Evolutionary conservation across 2,888 invertebrate species (phyloP).

Genomic region (Eupelmus urozonus): DNA sequence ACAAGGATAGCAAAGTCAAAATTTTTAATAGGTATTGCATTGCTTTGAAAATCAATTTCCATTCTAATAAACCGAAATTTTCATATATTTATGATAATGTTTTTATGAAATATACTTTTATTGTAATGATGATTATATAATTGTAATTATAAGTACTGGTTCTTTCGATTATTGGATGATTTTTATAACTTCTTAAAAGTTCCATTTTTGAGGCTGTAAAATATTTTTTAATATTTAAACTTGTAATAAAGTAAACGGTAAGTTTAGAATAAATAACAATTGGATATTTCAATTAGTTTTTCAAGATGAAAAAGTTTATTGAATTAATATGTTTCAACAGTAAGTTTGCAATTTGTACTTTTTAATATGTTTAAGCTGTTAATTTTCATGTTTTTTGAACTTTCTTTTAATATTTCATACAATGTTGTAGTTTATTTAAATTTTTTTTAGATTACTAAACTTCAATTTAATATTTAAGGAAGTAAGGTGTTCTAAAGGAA

Average conservation of each 20-base stretch:
- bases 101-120: neutral
- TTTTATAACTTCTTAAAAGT: slow-evolving; percentile 20
- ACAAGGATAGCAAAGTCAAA: no score
- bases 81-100: neutral
- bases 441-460: slow-evolving; percentile 56
- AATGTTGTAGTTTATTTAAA: slow-evolving; percentile 45
- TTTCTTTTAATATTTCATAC: slow-evolving; percentile 47
- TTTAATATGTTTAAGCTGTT: slow-evolving; percentile 46
- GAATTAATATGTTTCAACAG: slow-evolving; percentile 51
- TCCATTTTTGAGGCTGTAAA: slow-evolving; percentile 41
- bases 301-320: slow-evolving; percentile 53
- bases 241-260: slow-evolving; percentile 56
- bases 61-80: neutral
- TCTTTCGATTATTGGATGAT: slow-evolving; percentile 24
- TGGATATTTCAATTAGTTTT: slow-evolving; percentile 34
- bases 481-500: slow-evolving; percentile 45
- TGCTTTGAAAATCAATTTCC: slow-evolving; percentile 48
- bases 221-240: slow-evolving; percentile 39
- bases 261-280: slow-evolving; percentile 53
- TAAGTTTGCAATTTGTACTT: slow-evolving; percentile 57
- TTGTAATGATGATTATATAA: no score
- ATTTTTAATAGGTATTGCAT: neutral
- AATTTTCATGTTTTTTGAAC: slow-evolving; percentile 57
- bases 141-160: slow-evolving; percentile 30
- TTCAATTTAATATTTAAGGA: slow-evolving; percentile 54